Evolutionary conservation across 1,140 invertebrate genomes (phyloP).

Genomic region (Mizuhopecten yessoensis): DNA sequence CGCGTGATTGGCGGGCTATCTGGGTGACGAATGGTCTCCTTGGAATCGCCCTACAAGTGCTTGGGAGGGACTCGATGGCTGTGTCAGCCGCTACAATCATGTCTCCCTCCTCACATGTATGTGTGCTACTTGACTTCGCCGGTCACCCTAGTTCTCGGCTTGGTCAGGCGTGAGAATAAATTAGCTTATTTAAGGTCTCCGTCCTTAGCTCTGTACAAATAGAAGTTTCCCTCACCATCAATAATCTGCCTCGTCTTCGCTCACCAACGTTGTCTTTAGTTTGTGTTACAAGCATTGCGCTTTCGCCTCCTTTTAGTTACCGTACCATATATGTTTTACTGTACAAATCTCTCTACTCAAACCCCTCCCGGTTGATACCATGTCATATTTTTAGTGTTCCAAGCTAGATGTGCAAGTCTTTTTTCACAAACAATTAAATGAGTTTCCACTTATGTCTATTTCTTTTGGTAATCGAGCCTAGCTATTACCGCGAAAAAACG

Average conservation of each 20-base stretch:
- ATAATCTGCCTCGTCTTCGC: background rate
- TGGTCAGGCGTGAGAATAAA: slow-evolving; percentile 4
- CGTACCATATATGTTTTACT: too few species aligned
- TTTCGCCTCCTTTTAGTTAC: too few species aligned
- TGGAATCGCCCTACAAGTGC: background rate
- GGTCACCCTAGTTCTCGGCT: slow-evolving; percentile 24
- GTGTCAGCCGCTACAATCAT: background rate
- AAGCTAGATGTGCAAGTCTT: too few species aligned
- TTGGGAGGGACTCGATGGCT: background rate
- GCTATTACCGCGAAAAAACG: too few species aligned
- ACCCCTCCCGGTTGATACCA: too few species aligned
- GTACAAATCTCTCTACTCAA: too few species aligned
- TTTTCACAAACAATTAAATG: too few species aligned
- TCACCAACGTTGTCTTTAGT: background rate
- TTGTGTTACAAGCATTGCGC: too few species aligned
- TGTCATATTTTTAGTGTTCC: too few species aligned
- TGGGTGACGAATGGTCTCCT: slow-evolving; percentile 23
- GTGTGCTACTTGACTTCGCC: background rate
- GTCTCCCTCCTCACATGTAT: background rate
- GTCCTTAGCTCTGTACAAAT: background rate
- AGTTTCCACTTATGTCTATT: too few species aligned
- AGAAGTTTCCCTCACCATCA: background rate
- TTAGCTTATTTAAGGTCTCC: background rate
- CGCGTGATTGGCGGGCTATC: slow-evolving; percentile 27
- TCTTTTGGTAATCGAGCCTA: too few species aligned